These are phyloP conservation scores for Cinclus cinclus DNA, from an alignment of 2,113 vertebrate species.

Conservation along the genomic window DNA sequence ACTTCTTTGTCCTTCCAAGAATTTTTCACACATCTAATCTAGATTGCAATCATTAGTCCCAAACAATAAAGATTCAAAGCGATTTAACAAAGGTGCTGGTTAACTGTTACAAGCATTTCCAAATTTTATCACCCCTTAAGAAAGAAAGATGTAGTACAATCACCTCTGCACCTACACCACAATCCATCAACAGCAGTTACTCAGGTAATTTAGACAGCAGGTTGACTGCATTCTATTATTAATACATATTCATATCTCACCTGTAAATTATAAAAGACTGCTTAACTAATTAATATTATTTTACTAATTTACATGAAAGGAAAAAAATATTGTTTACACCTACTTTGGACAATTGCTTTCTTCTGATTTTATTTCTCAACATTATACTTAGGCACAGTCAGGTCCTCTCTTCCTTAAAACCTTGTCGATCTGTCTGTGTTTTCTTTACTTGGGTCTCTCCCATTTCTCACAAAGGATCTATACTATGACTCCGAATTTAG, in stretches of 20 bases:
- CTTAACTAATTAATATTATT: neutral
- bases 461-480: neutral
- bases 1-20: neutral
- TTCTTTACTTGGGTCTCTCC: neutral
- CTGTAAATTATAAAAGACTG: neutral
- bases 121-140: neutral
- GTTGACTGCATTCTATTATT: neutral
- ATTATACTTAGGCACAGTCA: neutral
- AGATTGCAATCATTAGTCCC: neutral
- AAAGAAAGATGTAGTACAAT: neutral
- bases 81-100: neutral
- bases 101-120: neutral
- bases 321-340: neutral
- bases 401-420: neutral
- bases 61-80: neutral
- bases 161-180: neutral
- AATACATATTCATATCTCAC: neutral
- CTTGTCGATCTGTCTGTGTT: neutral
- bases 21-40: neutral
- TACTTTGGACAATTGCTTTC: neutral
- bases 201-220: neutral
- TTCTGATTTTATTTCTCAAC: neutral
- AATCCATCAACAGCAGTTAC: neutral
- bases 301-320: neutral
- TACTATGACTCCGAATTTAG: neutral